These are phyloP conservation scores for Drosophila pseudoananassae DNA, from an alignment of 1,140 invertebrate species.

Conservation along the genomic window DNA sequence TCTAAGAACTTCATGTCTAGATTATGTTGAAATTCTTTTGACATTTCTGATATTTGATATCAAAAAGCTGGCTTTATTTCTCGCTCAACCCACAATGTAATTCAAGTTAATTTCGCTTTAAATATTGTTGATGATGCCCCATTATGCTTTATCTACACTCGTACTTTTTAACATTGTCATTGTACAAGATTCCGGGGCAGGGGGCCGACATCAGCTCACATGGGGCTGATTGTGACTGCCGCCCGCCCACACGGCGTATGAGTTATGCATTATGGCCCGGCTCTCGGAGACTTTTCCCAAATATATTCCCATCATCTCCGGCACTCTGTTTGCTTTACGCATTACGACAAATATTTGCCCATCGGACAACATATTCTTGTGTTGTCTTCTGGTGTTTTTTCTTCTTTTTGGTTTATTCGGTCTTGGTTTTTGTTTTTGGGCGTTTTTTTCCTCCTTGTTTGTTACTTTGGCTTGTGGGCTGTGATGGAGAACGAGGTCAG, in stretches of 20 bases:
- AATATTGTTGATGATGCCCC: constrained; percentile 32
- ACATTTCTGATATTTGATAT: constrained; percentile 2
- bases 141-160: constrained; percentile 34
- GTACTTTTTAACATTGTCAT: constrained; percentile 37
- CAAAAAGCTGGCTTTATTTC: constrained; percentile 9
- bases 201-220: constrained; percentile 17
- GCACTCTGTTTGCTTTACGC: constrained; percentile 49
- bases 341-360: constrained; percentile 60
- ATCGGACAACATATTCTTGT: constrained; percentile 58
- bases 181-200: constrained; percentile 1
- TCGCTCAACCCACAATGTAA: neutral
- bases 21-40: too few relatives aligned
- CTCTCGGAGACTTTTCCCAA: constrained; percentile 37
- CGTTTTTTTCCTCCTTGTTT: constrained; percentile 27
- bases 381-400: constrained; percentile 32
- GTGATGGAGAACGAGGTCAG: constrained; percentile 42
- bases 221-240: constrained; percentile 5
- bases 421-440: constrained; percentile 9
- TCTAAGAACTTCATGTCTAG: neutral
- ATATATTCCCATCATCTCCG: constrained; percentile 44
- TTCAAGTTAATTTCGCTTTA: constrained; percentile 36
- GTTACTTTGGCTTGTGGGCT: constrained; percentile 48
- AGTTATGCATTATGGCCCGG: constrained; percentile 44
- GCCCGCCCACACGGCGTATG: constrained; percentile 42
- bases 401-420: constrained; percentile 19